Evolutionary conservation across 2,797 vertebrate species (phyloP).

Genomic region (Cichlasoma orientale): DNA sequence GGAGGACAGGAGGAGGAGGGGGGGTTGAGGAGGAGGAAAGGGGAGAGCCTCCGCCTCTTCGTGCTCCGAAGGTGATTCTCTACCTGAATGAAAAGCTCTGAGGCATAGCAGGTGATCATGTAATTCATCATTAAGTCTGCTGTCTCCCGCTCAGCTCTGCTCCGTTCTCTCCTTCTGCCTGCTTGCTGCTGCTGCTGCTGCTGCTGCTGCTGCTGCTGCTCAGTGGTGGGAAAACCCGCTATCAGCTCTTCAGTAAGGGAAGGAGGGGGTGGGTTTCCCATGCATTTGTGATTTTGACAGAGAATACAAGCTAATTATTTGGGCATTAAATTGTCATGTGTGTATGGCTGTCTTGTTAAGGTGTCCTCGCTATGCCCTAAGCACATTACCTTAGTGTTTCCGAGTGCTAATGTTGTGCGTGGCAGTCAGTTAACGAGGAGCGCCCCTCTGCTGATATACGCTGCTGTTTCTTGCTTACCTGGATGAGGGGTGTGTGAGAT

Average conservation of each 20-base stretch:
- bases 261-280: background rate
- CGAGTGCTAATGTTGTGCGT: conserved; percentile 33
- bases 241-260: conserved; percentile 7
- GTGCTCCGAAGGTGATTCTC: conserved; percentile 74
- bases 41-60: conserved; percentile 49
- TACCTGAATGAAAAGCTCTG: conserved; percentile 78
- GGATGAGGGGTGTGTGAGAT: conserved; percentile 26
- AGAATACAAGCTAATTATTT: conserved; percentile 11
- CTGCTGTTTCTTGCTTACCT: conserved; percentile 42
- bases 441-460: background rate
- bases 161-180: conserved; percentile 40
- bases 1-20: conserved; percentile 17
- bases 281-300: conserved; percentile 22
- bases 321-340: conserved; percentile 14
- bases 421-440: conserved; percentile 19
- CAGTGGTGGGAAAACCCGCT: conserved; percentile 36
- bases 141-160: conserved; percentile 57
- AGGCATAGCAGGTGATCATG: conserved; percentile 78
- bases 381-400: background rate
- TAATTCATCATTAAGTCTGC: conserved; percentile 77
- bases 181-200: conserved; percentile 9
- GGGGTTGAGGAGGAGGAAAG: background rate
- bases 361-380: background rate
- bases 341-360: conserved; percentile 1
- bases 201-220: conserved; percentile 33